Conservation (phyloP, 2,888 invertebrate species). For the Dendrolimus pini region DNA sequence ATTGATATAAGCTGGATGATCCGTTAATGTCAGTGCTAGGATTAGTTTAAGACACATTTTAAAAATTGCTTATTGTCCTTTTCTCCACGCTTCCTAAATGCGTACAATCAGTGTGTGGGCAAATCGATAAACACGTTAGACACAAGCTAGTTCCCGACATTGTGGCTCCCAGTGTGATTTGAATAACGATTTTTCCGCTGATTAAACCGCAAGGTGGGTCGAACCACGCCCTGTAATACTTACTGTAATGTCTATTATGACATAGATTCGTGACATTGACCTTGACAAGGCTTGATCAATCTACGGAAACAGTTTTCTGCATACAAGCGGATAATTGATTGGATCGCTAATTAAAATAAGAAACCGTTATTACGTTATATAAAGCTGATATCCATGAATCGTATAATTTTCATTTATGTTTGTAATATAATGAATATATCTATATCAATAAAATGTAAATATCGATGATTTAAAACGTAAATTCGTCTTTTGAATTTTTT, state of each 20-base stretch:
- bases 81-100: background rate
- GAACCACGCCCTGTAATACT: constrained; percentile 35
- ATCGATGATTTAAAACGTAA: too few relatives aligned
- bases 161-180: constrained; percentile 16
- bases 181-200: constrained; percentile 29
- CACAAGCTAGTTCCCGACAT: constrained; percentile 12
- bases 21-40: too few relatives aligned
- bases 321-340: background rate
- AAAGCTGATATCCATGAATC: too few relatives aligned
- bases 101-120: background rate
- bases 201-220: constrained; percentile 38
- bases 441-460: too few relatives aligned
- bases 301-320: background rate
- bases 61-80: background rate
- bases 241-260: constrained; percentile 23
- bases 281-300: constrained; percentile 26
- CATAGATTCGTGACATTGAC: constrained; percentile 31
- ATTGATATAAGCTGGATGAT: too few relatives aligned
- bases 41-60: too few relatives aligned
- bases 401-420: too few relatives aligned
- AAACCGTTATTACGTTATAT: too few relatives aligned
- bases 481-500: too few relatives aligned
- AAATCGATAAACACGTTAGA: background rate
- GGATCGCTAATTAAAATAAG: too few relatives aligned
- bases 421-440: too few relatives aligned